Evolutionary conservation across 2,113 vertebrate genomes (phyloP).

Genomic region (Pollachius pollachius): DNA sequence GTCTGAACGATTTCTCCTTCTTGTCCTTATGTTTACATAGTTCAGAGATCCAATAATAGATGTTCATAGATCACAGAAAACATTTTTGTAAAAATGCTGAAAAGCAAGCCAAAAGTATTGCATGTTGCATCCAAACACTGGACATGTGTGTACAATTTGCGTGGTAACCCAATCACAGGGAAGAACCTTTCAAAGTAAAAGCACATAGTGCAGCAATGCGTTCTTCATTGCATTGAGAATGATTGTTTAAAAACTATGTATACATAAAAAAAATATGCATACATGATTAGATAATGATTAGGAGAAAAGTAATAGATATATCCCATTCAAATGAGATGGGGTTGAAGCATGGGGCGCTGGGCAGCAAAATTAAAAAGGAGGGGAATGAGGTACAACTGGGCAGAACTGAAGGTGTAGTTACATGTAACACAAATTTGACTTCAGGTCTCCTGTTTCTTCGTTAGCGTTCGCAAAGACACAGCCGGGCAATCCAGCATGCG

Average conservation of each 20-base stretch:
- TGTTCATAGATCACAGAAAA: constrained; percentile 80
- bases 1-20: constrained; percentile 89
- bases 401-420: no score
- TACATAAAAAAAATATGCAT: background rate
- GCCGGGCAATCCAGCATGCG: no score
- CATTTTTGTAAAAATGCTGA: constrained; percentile 76
- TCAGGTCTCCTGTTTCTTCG: no score
- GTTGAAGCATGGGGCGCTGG: background rate
- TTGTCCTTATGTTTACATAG: constrained; percentile 88
- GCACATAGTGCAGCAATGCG: background rate
- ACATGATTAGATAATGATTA: no score
- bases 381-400: no score
- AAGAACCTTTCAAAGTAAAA: background rate
- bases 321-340: no score
- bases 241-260: background rate
- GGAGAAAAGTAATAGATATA: no score
- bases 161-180: background rate
- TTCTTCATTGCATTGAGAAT: background rate
- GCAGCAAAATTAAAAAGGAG: background rate
- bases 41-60: constrained; percentile 91
- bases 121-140: constrained; percentile 44
- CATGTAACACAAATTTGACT: no score
- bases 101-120: constrained; percentile 85
- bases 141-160: constrained; percentile 3
- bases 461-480: no score